phyloP scores from a whole-genome alignment of 2,797 vertebrate genomes.

The Garrulus glandarius region DNA sequence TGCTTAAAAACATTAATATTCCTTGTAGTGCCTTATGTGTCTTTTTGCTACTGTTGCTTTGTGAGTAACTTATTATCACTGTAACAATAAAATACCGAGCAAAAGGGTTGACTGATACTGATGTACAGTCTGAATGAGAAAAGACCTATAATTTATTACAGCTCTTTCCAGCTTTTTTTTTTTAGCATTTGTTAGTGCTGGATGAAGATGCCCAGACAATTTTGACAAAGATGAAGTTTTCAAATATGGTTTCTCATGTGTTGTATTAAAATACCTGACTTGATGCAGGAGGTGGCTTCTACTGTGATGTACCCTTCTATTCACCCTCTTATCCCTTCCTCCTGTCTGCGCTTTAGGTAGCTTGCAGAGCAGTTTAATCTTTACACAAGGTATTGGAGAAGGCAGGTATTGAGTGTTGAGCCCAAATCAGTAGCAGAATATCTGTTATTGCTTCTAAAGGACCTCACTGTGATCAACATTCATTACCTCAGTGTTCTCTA shows the following conservation, averaged over 20 bases:
- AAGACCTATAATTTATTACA: not conserved
- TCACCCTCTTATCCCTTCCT: not conserved
- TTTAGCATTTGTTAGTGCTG: not conserved
- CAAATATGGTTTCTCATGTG: not conserved
- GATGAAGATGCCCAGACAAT: not conserved
- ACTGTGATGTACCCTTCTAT: not conserved
- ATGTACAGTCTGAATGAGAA: not conserved
- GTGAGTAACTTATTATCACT: not conserved
- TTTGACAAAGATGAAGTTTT: not conserved
- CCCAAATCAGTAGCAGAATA: not conserved
- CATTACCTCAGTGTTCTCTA: not conserved
- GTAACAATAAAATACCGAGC: not conserved
- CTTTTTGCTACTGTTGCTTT: not conserved
- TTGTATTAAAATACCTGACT: not conserved
- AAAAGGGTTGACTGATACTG: not conserved
- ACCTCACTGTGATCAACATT: not conserved
- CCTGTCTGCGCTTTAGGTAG: not conserved
- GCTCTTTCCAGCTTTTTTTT: not conserved
- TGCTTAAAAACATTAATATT: fast-evolving
- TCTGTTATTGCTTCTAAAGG: not conserved
- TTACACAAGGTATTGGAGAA: not conserved
- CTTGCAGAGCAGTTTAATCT: not conserved
- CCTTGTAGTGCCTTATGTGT: not conserved
- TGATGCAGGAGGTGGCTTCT: not conserved
- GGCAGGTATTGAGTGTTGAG: not conserved